Percentiles rank a stretch among this genome's conserved stretches.
Evolutionary conservation across 2,113 vertebrate species (phyloP).

Genomic region (Garra rufa): DNA sequence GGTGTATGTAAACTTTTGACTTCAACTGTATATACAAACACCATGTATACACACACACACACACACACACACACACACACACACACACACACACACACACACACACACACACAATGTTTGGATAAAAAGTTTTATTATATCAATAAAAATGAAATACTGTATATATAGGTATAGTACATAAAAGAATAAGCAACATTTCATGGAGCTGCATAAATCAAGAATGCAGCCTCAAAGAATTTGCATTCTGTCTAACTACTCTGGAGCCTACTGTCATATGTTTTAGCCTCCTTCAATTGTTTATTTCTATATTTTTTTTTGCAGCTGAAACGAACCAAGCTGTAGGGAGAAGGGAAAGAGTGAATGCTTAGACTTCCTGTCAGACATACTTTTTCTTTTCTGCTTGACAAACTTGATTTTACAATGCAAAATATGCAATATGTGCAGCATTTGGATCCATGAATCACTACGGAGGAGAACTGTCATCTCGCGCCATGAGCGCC

Average conservation of each 20-base stretch:
- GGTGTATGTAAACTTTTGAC: too few species aligned
- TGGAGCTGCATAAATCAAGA: neutral
- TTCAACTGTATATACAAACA: too few species aligned
- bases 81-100: too few species aligned
- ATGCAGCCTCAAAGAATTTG: neutral
- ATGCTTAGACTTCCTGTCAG: conserved; percentile 53
- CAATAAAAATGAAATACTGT: too few species aligned
- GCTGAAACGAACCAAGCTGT: conserved; percentile 19
- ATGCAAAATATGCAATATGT: conserved; percentile 68
- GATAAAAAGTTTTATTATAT: too few species aligned
- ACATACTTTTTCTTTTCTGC: conserved; percentile 53
- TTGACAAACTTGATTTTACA: conserved; percentile 64
- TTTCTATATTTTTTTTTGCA: conserved; percentile 25
- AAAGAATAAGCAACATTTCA: neutral
- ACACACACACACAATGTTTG: too few species aligned
- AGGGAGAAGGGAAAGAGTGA: conserved; percentile 37
- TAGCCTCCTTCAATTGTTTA: conserved; percentile 21
- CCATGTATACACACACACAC: too few species aligned
- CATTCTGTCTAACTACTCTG: conserved; percentile 13
- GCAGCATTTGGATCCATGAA: conserved; percentile 70
- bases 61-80: too few species aligned
- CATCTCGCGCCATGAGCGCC: conserved; percentile 67
- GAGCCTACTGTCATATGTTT: conserved; percentile 4
- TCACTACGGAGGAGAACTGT: conserved; percentile 75
- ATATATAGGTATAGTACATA: neutral